Conservation (phyloP, 1,140 invertebrate genomes). For the Macrostomum lignano region DNA sequence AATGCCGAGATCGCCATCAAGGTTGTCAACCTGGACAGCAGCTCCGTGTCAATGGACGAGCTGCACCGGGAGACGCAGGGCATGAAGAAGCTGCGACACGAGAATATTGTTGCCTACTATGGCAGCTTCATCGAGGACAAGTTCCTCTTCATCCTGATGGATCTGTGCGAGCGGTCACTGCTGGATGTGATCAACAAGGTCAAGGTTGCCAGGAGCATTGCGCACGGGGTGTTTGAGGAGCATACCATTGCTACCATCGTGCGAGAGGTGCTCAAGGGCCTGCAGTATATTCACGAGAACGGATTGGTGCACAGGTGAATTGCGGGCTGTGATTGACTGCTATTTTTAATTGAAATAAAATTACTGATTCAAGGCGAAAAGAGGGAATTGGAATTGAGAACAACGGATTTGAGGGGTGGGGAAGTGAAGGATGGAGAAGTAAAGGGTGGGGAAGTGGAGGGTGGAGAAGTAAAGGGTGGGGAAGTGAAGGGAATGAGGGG, state of each 20-base stretch:
- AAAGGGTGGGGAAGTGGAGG: too few species aligned
- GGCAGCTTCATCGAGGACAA: conserved; percentile 80
- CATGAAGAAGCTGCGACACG: conserved; percentile 91
- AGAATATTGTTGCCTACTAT: conserved; percentile 96
- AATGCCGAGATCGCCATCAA: conserved; percentile 3
- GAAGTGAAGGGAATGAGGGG: too few species aligned
- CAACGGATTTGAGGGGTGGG: background rate
- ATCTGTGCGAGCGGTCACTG: conserved; percentile 44
- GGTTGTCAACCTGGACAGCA: conserved; percentile 5
- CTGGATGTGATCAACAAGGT: conserved; percentile 82
- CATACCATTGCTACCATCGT: conserved; percentile 87
- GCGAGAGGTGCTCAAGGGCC: conserved; percentile 81
- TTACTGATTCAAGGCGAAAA: too few species aligned
- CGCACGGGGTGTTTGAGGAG: conserved; percentile 82
- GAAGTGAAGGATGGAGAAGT: too few species aligned
- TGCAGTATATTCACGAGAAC: conserved; percentile 95
- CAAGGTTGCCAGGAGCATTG: conserved; percentile 42
- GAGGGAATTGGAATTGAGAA: too few species aligned
- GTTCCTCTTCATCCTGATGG: conserved; percentile 79
- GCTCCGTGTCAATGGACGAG: conserved; percentile 3
- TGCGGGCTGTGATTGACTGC: conserved; percentile 10
- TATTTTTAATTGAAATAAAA: too few species aligned
- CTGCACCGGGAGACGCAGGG: conserved; percentile 67
- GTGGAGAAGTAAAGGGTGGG: too few species aligned
- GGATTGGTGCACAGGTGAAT: conserved; percentile 65